phyloP scores from a whole-genome alignment of 2,888 invertebrate species.

The Limnephilus marmoratus region DNA sequence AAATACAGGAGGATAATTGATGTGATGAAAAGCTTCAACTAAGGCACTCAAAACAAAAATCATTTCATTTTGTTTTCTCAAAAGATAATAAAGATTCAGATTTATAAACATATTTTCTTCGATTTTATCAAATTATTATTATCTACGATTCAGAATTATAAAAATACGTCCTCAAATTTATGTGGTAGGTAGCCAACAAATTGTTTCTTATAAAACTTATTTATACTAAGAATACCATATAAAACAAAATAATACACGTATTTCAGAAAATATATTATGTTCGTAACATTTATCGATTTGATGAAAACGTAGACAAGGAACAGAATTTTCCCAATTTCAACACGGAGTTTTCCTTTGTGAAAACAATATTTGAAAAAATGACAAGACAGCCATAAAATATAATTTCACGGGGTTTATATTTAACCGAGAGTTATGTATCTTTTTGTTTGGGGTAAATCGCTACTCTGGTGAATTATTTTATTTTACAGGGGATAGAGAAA shows the following conservation, averaged over 20 bases:
- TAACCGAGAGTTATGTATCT: constrained; percentile 30
- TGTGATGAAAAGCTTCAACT: too few species aligned
- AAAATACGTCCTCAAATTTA: too few species aligned
- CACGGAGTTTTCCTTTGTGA: background rate
- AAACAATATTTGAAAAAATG: background rate
- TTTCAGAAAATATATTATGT: background rate
- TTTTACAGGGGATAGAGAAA: constrained; percentile 27
- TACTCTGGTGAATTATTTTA: constrained; percentile 1
- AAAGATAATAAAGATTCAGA: too few species aligned
- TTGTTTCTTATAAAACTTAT: too few species aligned
- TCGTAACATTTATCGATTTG: background rate
- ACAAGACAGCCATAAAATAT: background rate
- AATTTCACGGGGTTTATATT: constrained; percentile 21
- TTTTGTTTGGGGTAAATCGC: constrained; percentile 18
- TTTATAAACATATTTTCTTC: too few species aligned
- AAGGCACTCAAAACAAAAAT: too few species aligned
- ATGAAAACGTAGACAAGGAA: background rate
- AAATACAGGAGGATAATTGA: too few species aligned
- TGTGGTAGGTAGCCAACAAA: too few species aligned
- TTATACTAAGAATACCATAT: background rate
- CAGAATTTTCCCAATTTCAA: background rate
- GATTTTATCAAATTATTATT: too few species aligned
- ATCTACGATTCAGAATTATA: too few species aligned
- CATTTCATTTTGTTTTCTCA: too few species aligned
- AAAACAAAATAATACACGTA: background rate